These are phyloP conservation scores for Mimachlamys varia DNA, from an alignment of 2,888 invertebrate species.

Conservation along the genomic window DNA sequence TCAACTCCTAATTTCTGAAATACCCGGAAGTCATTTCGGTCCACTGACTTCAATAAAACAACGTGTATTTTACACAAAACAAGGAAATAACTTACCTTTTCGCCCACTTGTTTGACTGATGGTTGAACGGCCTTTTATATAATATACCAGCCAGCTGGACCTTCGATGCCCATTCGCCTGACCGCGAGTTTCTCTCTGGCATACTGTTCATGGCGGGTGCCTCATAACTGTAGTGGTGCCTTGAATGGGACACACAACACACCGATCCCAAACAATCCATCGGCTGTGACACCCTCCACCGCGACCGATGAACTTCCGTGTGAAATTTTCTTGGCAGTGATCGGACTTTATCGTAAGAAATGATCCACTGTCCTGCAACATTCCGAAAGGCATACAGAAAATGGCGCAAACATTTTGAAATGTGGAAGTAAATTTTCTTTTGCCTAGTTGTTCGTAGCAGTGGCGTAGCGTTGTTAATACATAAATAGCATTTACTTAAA, in stretches of 20 bases:
- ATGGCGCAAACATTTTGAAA: neutral
- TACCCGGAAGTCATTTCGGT: conserved; percentile 20
- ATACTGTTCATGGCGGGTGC: conserved; percentile 41
- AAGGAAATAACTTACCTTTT: conserved; percentile 63
- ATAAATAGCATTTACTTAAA: too few relatives aligned
- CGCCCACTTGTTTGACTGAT: conserved; percentile 74
- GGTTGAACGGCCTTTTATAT: conserved; percentile 50
- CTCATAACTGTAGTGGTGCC: neutral
- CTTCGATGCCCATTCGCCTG: conserved; percentile 47
- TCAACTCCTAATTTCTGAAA: neutral
- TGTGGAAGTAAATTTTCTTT: too few relatives aligned
- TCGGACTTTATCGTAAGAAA: neutral
- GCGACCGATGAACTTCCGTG: conserved; percentile 25
- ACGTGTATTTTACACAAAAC: neutral
- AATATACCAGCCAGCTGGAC: conserved; percentile 45
- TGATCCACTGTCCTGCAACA: neutral
- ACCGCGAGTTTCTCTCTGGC: conserved; percentile 41
- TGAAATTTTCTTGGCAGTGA: neutral
- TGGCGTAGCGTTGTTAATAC: too few relatives aligned
- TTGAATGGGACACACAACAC: conserved; percentile 39
- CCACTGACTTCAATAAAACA: neutral
- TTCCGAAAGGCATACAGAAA: neutral
- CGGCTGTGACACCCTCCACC: conserved; percentile 34
- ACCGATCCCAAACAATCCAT: conserved; percentile 46
- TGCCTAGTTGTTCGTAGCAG: too few relatives aligned